Conservation (phyloP, 2,888 invertebrate species). For the Phoronis australis region DNA sequence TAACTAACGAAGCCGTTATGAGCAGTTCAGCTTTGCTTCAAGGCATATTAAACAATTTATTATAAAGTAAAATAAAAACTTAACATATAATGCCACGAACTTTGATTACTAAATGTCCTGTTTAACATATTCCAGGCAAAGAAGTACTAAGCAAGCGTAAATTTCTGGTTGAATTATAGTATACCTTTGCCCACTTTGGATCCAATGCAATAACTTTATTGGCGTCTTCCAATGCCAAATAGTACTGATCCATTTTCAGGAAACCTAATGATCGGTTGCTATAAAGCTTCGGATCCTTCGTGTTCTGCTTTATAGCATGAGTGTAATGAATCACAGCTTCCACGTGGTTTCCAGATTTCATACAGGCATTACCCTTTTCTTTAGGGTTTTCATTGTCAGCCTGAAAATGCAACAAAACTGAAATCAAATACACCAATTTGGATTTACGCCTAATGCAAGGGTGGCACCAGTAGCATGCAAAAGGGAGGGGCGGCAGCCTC, state of each 20-base stretch:
- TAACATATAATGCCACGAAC: too few relatives aligned
- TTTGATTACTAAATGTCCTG: too few relatives aligned
- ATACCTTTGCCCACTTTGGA: slow-evolving; percentile 74
- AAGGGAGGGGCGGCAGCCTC: too few relatives aligned
- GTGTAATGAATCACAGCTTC: slow-evolving; percentile 77
- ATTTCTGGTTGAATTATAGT: slow-evolving; percentile 1
- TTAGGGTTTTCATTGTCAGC: slow-evolving; percentile 66
- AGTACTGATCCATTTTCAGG: slow-evolving; percentile 71
- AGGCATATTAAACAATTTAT: too few relatives aligned
- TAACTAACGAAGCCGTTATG: too few relatives aligned
- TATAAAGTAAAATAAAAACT: too few relatives aligned
- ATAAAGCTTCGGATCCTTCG: slow-evolving; percentile 66
- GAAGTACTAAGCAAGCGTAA: too few relatives aligned
- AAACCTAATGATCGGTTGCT: slow-evolving; percentile 79
- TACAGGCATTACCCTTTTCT: slow-evolving; percentile 70
- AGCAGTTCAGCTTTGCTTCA: too few relatives aligned
- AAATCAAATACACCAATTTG: too few relatives aligned
- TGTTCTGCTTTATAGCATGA: slow-evolving; percentile 70
- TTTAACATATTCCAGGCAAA: too few relatives aligned
- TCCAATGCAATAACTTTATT: slow-evolving; percentile 68
- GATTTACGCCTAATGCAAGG: too few relatives aligned
- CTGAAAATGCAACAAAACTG: slow-evolving; percentile 20
- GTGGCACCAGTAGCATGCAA: too few relatives aligned
- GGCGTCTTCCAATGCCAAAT: slow-evolving; percentile 73
- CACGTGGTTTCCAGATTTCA: slow-evolving; percentile 67